Conservation (phyloP, 1,140 invertebrate genomes). For the Drosophila leontia region DNA sequence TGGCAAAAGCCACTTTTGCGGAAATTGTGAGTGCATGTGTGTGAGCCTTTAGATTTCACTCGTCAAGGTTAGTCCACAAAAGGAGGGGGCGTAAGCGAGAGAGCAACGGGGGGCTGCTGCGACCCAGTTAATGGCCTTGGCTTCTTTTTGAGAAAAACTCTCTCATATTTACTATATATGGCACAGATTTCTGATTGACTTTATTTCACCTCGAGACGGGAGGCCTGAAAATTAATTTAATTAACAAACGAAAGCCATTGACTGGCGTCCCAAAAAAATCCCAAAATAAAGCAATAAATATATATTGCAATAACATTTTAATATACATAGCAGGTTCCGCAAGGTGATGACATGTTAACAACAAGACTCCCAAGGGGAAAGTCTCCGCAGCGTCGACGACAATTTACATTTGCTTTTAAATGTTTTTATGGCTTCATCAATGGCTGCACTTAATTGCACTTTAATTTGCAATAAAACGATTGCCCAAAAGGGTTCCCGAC, state of each 20-base stretch:
- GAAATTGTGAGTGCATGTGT: constrained; percentile 71
- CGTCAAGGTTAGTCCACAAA: constrained; percentile 61
- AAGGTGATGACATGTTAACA: constrained; percentile 55
- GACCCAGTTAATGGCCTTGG: constrained; percentile 67
- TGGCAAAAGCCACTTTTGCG: constrained; percentile 78
- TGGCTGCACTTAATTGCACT: constrained; percentile 72
- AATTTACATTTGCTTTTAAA: constrained; percentile 56
- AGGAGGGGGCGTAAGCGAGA: not conserved
- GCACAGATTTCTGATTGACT: constrained; percentile 11
- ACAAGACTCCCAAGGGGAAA: constrained; percentile 42
- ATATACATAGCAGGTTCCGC: constrained; percentile 55
- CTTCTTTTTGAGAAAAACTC: constrained; percentile 45
- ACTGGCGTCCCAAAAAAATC: constrained; percentile 8
- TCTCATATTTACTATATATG: constrained; percentile 24
- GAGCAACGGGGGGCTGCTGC: constrained; percentile 3
- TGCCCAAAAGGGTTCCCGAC: constrained; percentile 67
- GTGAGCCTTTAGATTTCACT: constrained; percentile 71
- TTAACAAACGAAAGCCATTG: constrained; percentile 37
- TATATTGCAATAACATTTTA: constrained; percentile 14
- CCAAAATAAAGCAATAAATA: constrained; percentile 7
- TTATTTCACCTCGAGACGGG: constrained; percentile 5
- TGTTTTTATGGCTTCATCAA: constrained; percentile 71
- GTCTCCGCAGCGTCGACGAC: constrained; percentile 21
- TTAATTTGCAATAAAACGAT: constrained; percentile 73
- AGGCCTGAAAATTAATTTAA: constrained; percentile 23